phyloP scores from a whole-genome alignment of 2,888 invertebrate genomes.

The Temnothorax rugatulus region DNA sequence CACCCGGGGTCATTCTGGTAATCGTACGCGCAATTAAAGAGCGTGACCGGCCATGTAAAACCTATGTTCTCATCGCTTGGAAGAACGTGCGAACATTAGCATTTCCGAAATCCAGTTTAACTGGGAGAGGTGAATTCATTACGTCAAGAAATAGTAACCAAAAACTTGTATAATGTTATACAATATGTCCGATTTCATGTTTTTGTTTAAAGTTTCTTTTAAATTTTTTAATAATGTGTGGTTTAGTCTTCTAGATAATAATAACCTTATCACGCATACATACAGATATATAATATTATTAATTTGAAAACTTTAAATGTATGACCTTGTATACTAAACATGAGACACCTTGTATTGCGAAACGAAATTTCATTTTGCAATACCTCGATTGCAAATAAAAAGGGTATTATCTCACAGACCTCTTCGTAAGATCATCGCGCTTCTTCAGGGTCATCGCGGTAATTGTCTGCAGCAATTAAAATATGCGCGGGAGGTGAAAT shows the following conservation, averaged over 20 bases:
- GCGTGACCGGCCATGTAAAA: conserved; percentile 23
- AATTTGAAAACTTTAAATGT: background rate
- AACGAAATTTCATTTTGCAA: conserved; percentile 39
- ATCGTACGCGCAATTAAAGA: conserved; percentile 63
- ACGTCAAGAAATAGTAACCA: background rate
- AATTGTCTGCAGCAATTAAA: conserved; percentile 48
- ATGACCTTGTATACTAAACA: conserved; percentile 5
- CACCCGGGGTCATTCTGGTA: conserved; percentile 66
- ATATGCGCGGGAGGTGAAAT: conserved; percentile 20
- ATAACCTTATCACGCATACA: background rate
- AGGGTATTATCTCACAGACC: conserved; percentile 30
- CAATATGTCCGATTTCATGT: background rate
- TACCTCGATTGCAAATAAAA: conserved; percentile 37
- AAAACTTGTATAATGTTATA: background rate
- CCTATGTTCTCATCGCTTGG: background rate
- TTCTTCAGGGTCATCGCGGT: conserved; percentile 43
- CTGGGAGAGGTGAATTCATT: background rate
- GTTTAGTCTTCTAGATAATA: background rate
- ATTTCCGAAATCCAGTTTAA: conserved; percentile 8
- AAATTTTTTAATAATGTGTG: background rate
- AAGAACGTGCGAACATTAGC: conserved; percentile 3
- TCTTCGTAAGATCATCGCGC: conserved; percentile 7
- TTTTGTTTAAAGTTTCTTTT: background rate
- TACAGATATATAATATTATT: background rate
- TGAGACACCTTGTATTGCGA: background rate